Evolutionary conservation across 2,797 vertebrate genomes (phyloP).

Genomic region (Oreortyx pictus): DNA sequence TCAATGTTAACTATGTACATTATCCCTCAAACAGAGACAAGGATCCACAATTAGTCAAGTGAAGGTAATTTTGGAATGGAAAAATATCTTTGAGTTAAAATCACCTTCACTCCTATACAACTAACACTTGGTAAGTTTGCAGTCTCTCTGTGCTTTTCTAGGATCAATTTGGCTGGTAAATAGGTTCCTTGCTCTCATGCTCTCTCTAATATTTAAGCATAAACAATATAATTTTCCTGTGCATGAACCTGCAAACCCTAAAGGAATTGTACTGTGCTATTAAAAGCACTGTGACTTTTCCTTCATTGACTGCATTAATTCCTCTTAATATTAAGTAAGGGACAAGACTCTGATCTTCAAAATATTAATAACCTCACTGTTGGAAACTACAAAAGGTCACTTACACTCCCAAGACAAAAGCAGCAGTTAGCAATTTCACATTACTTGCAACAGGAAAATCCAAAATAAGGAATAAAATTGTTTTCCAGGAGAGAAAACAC

Average conservation of each 20-base stretch:
- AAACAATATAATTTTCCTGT: not conserved
- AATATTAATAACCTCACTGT: not conserved
- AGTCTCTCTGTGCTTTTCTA: rapidly evolving
- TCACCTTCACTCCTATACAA: not conserved
- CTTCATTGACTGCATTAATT: not conserved
- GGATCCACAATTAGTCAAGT: not conserved
- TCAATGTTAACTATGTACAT: not conserved
- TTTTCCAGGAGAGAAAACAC: not conserved
- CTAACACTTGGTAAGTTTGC: not conserved
- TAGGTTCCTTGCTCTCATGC: not conserved
- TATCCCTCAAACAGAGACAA: not conserved
- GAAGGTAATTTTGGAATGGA: not conserved
- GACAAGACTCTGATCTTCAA: not conserved
- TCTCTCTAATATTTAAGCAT: not conserved
- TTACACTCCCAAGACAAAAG: not conserved
- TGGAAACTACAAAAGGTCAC: not conserved
- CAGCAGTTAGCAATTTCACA: not conserved
- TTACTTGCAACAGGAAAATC: not conserved
- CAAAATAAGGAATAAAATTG: not conserved
- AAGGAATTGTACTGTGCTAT: not conserved
- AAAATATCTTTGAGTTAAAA: not conserved
- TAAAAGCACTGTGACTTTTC: not conserved
- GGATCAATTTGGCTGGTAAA: not conserved
- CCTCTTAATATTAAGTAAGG: not conserved
- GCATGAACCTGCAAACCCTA: not conserved